Evolutionary conservation across 2,113 vertebrate genomes (phyloP).

Genomic region (Bubalus kerabau): DNA sequence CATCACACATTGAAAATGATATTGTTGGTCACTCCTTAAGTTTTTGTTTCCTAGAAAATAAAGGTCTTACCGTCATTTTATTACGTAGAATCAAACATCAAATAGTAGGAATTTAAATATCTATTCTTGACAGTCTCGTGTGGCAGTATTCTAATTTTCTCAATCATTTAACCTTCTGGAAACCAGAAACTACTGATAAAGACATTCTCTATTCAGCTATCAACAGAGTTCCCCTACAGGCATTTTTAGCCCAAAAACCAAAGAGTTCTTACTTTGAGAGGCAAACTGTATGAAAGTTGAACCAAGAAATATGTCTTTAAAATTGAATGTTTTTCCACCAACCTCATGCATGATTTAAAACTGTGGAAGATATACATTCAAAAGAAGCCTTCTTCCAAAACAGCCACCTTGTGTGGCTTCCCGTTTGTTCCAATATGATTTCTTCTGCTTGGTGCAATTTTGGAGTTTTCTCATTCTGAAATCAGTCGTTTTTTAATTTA

Average conservation of each 20-base stretch:
- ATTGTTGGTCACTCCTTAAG: background rate
- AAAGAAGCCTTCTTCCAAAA: background rate
- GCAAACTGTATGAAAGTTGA: background rate
- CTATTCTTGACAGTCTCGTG: background rate
- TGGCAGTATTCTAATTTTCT: background rate
- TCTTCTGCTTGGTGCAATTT: background rate
- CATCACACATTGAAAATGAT: background rate
- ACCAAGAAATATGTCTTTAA: background rate
- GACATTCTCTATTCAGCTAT: background rate
- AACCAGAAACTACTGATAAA: background rate
- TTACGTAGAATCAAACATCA: background rate
- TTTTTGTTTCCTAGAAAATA: conserved; percentile 7
- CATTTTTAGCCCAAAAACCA: background rate
- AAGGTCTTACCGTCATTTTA: background rate
- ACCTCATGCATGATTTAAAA: background rate
- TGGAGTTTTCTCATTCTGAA: background rate
- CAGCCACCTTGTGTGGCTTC: background rate
- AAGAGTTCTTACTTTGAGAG: background rate
- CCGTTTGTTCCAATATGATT: background rate
- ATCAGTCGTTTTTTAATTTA: background rate
- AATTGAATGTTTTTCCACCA: background rate
- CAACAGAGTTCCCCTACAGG: background rate
- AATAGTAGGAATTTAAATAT: background rate
- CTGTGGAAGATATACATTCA: background rate
- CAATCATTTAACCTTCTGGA: background rate